Evolutionary conservation across 2,797 vertebrate species (phyloP), one percentile per base, ranked within the genome.

Genomic region (Bradypus variegatus): DNA sequence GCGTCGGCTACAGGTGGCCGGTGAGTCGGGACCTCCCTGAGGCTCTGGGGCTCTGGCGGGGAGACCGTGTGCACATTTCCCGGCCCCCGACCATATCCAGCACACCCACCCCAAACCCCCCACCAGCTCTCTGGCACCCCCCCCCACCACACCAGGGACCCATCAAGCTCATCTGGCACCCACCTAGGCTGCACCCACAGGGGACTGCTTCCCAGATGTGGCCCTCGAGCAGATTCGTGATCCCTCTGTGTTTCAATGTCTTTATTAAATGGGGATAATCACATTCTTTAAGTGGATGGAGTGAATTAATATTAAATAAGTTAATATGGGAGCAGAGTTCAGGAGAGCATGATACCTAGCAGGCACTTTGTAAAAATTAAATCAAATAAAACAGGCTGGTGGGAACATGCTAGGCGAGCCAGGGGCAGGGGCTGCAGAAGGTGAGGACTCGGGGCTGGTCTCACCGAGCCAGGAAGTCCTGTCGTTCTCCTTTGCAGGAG

Each of bases 311-410:
- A 53, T 64, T 45, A 88, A 79, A 38, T 55, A 65, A 75, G 62
- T 89, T 80, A 70, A 53, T 90, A 81, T 93, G 73, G 92, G 50
- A 50, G 45, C 55, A 53, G 89, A 91, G 67, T 65, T 75, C 50
- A 89, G 65, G 53, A 79, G 60, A 48, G 58, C 75, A 41, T 73
- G 58, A 62, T 27, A 78, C 8, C 15, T 33, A 86, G 36, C 65
- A 53, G 33, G 76, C 41, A 31, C 69, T 58, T 58, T 64, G 19
- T 45, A 77, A 92, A 89, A 88, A 64, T 82, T 38, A 93, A 94
- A 62, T 78, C 58, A 38, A 53, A 41, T 67, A 80, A 89, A 65
- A 41, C 53, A 72, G 82, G 76, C 88, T 72, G 82, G 69, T 70
- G 81, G 45, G 67, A 88, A 75, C 29, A 21, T 8, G 48, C 58